These are phyloP conservation scores for Drosophila baimaii DNA, from an alignment of 1,140 invertebrate genomes.

Conservation along the genomic window DNA sequence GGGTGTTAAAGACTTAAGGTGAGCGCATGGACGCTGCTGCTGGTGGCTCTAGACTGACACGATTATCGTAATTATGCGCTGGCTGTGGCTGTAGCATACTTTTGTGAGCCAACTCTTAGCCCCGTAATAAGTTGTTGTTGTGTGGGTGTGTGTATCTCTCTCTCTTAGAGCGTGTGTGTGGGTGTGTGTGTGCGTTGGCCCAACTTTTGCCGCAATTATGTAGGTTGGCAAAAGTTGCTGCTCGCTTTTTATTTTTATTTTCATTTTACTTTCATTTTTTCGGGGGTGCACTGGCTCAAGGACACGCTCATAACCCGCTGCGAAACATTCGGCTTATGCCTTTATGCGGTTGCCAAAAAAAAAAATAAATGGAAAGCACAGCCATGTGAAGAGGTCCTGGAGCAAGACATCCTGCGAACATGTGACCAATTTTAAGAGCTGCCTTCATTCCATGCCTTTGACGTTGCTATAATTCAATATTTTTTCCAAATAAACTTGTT, in stretches of 20 bases:
- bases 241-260: constrained; percentile 58
- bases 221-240: constrained; percentile 74
- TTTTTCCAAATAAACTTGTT: constrained; percentile 81
- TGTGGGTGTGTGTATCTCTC: constrained; percentile 41
- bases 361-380: neutral
- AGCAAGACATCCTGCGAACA: constrained; percentile 71
- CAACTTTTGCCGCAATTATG: constrained; percentile 81
- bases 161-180: constrained; percentile 13
- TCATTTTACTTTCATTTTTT: constrained; percentile 56
- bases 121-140: constrained; percentile 37
- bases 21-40: constrained; percentile 33
- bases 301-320: constrained; percentile 54
- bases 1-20: constrained; percentile 36
- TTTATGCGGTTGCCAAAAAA: constrained; percentile 52
- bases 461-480: constrained; percentile 82
- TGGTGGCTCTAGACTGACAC: constrained; percentile 68
- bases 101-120: constrained; percentile 68
- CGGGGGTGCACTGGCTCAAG: constrained; percentile 51
- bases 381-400: constrained; percentile 22
- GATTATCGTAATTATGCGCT: constrained; percentile 83
- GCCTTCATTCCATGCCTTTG: constrained; percentile 61
- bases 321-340: constrained; percentile 49
- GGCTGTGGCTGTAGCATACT: constrained; percentile 75
- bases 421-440: constrained; percentile 70
- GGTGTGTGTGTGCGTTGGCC: constrained; percentile 41